Evolutionary conservation across 2,797 vertebrate genomes (phyloP).

Genomic region (Lutjanus campechanus): DNA sequence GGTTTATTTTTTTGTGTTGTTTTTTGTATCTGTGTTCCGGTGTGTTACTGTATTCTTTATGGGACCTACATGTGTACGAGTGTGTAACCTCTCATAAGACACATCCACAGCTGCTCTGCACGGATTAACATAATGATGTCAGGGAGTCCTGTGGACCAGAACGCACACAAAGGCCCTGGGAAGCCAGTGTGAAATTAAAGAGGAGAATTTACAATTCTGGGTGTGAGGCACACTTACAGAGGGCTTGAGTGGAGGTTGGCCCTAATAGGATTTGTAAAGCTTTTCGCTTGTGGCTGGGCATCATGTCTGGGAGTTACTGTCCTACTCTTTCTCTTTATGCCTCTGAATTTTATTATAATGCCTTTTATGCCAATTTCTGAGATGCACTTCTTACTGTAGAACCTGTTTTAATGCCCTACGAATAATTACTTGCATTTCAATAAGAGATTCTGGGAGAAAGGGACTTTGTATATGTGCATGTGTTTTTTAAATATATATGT

Average conservation of each 20-base stretch:
- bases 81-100: constrained; percentile 63
- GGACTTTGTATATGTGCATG: neutral
- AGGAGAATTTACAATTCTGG: constrained; percentile 77
- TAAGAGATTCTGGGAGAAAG: neutral
- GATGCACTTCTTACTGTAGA: constrained; percentile 1
- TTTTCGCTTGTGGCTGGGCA: constrained; percentile 51
- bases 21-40: constrained; percentile 41
- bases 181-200: constrained; percentile 85
- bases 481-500: too few species aligned
- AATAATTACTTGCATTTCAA: neutral
- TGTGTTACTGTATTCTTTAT: constrained; percentile 45
- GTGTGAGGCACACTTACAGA: constrained; percentile 59
- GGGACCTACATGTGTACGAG: constrained; percentile 28
- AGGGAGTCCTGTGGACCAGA: constrained; percentile 77
- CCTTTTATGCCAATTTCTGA: constrained; percentile 18
- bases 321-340: constrained; percentile 22
- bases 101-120: constrained; percentile 73
- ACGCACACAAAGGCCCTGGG: constrained; percentile 78
- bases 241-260: constrained; percentile 38
- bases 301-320: constrained; percentile 42
- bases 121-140: constrained; percentile 86
- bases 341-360: neutral
- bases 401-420: neutral
- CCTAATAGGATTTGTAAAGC: constrained; percentile 79
- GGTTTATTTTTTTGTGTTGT: constrained; percentile 21